Evolutionary conservation across 2,888 invertebrate genomes (phyloP).

Genomic region (Slavum lentiscoides): DNA sequence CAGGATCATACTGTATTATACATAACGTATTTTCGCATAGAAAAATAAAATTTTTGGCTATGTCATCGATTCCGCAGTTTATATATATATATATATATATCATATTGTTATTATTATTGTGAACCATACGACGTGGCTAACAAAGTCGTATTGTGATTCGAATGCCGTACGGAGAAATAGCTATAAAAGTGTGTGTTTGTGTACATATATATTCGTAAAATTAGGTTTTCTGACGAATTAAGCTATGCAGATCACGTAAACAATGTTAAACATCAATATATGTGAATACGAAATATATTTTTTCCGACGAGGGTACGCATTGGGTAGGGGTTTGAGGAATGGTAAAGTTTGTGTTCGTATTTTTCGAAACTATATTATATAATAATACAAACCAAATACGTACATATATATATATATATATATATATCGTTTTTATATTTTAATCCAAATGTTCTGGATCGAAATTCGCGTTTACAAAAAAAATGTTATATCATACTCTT

Average conservation of each 20-base stretch:
- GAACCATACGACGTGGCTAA: background rate
- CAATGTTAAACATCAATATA: conserved; percentile 30
- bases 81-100: background rate
- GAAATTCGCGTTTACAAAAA: too few species aligned
- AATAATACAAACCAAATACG: too few species aligned
- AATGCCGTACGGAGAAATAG: conserved; percentile 1
- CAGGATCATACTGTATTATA: background rate
- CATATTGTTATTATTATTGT: too few species aligned
- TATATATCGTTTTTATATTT: too few species aligned
- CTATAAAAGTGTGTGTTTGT: background rate
- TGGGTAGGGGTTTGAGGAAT: background rate
- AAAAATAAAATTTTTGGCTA: background rate
- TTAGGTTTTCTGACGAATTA: conserved; percentile 36
- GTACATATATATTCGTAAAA: conserved; percentile 16
- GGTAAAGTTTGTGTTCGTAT: conserved; percentile 14
- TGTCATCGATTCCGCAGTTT: background rate
- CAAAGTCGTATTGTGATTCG: conserved; percentile 23
- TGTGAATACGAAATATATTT: conserved; percentile 19
- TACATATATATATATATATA: background rate
- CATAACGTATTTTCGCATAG: background rate
- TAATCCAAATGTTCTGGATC: too few species aligned
- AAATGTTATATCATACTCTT: too few species aligned
- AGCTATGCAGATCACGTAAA: conserved; percentile 37
- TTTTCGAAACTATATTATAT: conserved; percentile 1
- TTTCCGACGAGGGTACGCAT: background rate